phyloP scores from a whole-genome alignment of 2,888 invertebrate genomes.

The Rutpela maculata region DNA sequence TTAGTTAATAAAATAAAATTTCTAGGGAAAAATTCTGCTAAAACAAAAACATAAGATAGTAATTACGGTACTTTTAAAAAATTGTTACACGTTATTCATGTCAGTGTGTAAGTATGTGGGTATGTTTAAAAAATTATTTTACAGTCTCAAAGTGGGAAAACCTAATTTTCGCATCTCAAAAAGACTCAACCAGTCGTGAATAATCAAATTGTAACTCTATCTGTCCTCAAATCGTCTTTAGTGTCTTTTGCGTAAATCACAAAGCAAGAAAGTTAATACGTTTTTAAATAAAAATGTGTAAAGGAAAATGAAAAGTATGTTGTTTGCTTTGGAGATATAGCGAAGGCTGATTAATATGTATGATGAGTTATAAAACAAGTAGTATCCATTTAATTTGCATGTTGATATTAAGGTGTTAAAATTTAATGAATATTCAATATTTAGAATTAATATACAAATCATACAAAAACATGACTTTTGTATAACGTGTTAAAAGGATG shows the following conservation, averaged over 20 bases:
- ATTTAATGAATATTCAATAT: constrained; percentile 57
- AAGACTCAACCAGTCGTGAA: background rate
- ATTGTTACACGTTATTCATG: no score
- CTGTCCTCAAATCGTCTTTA: background rate
- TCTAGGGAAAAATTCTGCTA: no score
- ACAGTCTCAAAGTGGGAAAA: no score
- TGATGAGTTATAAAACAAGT: constrained; percentile 44
- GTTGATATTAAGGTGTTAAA: constrained; percentile 48
- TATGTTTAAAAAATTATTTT: no score
- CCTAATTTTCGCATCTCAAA: no score
- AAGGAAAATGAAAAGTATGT: constrained; percentile 17
- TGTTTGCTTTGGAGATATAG: constrained; percentile 12
- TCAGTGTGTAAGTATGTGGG: no score
- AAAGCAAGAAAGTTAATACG: background rate
- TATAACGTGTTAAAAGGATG: constrained; percentile 46
- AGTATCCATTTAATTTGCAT: constrained; percentile 53
- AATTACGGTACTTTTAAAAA: no score
- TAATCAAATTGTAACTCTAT: background rate
- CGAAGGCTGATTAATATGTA: constrained; percentile 41
- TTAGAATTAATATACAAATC: constrained; percentile 55
- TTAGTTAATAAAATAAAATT: no score
- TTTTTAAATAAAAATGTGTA: constrained; percentile 7
- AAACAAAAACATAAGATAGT: no score
- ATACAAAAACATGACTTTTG: constrained; percentile 54
- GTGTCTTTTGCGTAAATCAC: background rate